Base-by-base conservation (phyloP, 1,140 invertebrate species). In the Caerostris extrusa region DNA sequence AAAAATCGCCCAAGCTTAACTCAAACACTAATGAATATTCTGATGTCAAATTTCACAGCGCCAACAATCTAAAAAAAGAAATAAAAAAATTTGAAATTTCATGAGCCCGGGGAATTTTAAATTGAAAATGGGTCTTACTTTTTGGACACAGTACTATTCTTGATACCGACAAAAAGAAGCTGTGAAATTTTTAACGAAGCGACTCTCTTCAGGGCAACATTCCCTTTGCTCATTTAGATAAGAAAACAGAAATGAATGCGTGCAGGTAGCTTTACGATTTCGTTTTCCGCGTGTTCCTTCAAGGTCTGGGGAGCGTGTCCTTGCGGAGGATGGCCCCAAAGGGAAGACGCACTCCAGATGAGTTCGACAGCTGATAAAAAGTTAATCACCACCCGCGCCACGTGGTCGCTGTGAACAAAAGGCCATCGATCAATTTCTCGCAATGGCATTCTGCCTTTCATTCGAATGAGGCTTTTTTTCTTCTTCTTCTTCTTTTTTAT, bases 311-410 rank as follows among this genome's bases (percentile, higher is more conserved):
- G 34, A 77, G 53, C 69, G 12, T 50, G 69, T 50, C 61, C 61
- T 67, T 67, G 61, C 12, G 14, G 14, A 67, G 14, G 61, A 67
- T 14, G 61, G 14, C 61, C 14, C 61, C 12, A 67, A 67, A 67
- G n/a, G 61, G n/a, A n/a, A 67, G n/a, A 67, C 61, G 61, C 61
- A 67, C 10, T 67, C 14, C 7, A 53, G 50, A 34, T 34, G 69
- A 34, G 69, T 77, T 77, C 69, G 69, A 77, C 50, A 77, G 69
- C 69, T 77, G 69, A 77, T 77, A 69, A 77, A 67, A 67, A 67
- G 61, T 17, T 34, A 69, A 7, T 19, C 67, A 69, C 6, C 6
- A n/a, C 6, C 67, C 6, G 14, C 10, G 50, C 34, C 69, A 77
- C 50, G 69, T 77, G 69, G 50, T 12, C 19, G 69, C 19, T 10